Conservation (phyloP, 1,140 invertebrate genomes). For the Drosophila rhopaloa region DNA sequence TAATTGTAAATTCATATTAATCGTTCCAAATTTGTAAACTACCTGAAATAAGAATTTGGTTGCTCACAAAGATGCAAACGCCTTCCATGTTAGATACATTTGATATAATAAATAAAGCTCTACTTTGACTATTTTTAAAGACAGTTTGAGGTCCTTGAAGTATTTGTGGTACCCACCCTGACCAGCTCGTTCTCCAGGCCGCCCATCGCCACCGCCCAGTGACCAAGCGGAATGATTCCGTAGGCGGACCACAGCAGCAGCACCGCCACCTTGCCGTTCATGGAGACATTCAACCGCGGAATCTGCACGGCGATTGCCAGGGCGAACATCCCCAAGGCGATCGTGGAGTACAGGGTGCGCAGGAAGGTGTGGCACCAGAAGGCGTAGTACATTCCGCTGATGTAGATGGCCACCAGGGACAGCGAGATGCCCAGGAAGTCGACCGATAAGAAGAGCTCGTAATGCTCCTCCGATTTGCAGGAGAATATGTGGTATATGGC, state of each 20-base stretch:
- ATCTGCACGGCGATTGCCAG: conserved; percentile 92
- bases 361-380: conserved; percentile 97
- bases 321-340: conserved; percentile 91
- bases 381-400: conserved; percentile 97
- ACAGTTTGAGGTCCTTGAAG: too few species aligned
- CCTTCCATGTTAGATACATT: too few species aligned
- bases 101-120: too few species aligned
- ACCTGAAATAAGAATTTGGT: too few species aligned
- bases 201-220: conserved; percentile 96
- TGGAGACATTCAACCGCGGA: conserved; percentile 89
- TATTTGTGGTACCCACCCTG: conserved; percentile 85
- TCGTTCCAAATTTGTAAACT: too few species aligned
- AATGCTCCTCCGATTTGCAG: conserved; percentile 94
- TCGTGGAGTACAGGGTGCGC: conserved; percentile 93
- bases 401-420: conserved; percentile 96
- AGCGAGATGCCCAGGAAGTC: conserved; percentile 97
- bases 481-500: conserved; percentile 97
- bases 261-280: conserved; percentile 90
- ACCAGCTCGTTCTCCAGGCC: conserved; percentile 94
- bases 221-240: conserved; percentile 94
- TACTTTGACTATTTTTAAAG: too few species aligned
- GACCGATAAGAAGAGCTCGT: conserved; percentile 94
- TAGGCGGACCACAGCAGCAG: conserved; percentile 95
- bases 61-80: too few species aligned
- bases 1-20: too few species aligned